These are phyloP conservation scores for Iselma pallidipennis DNA, from an alignment of 2,888 invertebrate genomes.

Conservation along the genomic window DNA sequence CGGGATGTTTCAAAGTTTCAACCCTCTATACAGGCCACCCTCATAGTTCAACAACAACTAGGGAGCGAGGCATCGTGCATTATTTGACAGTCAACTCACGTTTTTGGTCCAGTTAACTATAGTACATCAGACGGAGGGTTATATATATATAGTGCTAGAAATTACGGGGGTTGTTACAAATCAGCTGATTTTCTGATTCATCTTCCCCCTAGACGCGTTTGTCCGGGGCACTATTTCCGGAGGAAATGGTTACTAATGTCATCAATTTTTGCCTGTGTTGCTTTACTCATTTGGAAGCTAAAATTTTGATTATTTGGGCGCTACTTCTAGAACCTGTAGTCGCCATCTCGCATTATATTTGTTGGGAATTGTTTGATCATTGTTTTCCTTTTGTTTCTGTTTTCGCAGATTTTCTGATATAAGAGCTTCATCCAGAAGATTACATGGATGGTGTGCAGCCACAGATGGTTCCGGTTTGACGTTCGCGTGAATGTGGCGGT, in stretches of 20 bases:
- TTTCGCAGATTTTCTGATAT: not conserved
- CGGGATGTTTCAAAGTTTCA: not conserved
- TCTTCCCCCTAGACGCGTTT: constrained; percentile 6
- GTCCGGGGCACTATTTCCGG: not conserved
- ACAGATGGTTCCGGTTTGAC: too few relatives aligned
- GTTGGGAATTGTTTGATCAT: too few relatives aligned
- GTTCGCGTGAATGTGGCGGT: too few relatives aligned
- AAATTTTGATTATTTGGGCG: too few relatives aligned
- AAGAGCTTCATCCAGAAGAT: too few relatives aligned
- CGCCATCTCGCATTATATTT: too few relatives aligned
- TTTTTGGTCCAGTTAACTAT: constrained; percentile 52
- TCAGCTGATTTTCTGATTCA: constrained; percentile 48
- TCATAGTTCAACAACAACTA: not conserved
- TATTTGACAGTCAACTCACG: constrained; percentile 51
- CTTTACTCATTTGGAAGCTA: too few relatives aligned
- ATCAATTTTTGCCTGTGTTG: too few relatives aligned
- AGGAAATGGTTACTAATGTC: not conserved
- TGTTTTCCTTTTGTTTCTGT: not conserved
- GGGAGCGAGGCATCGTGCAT: constrained; percentile 31
- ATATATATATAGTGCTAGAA: not conserved
- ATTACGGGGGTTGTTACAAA: constrained; percentile 37
- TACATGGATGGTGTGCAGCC: too few relatives aligned
- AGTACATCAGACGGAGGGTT: constrained; percentile 29
- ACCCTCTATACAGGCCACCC: not conserved
- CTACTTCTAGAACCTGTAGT: too few relatives aligned